Evolutionary conservation across 2,797 vertebrate genomes (phyloP).

Genomic region (Chaetophractus vellerosus): DNA sequence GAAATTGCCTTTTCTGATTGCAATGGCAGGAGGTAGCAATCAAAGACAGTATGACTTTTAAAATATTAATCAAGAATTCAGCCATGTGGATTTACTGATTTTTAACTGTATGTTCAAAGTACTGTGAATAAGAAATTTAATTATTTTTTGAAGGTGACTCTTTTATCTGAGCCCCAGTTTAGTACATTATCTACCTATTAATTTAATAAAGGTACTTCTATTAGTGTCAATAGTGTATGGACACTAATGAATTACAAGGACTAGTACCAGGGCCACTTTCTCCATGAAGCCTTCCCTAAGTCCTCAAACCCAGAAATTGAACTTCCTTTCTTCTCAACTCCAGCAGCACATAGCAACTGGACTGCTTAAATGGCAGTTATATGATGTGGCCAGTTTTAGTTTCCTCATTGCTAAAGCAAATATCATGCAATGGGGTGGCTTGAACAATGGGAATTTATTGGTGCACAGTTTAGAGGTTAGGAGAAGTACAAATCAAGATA

Average conservation of each 20-base stretch:
- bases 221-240: background rate
- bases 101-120: slow-evolving; percentile 23
- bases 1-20: background rate
- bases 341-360: background rate
- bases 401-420: too few relatives aligned
- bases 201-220: slow-evolving; percentile 7
- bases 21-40: background rate
- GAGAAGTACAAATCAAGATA: too few relatives aligned
- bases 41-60: slow-evolving; percentile 15
- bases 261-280: background rate
- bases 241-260: background rate
- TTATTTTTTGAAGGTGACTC: background rate
- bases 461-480: too few relatives aligned
- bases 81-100: slow-evolving; percentile 41
- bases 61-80: slow-evolving; percentile 19
- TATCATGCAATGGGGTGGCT: too few relatives aligned
- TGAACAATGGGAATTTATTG: too few relatives aligned
- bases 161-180: background rate
- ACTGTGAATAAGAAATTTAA: slow-evolving; percentile 18
- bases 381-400: background rate
- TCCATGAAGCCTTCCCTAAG: background rate
- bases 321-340: background rate
- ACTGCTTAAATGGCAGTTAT: background rate
- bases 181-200: background rate
- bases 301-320: background rate